phyloP scores from a whole-genome alignment of 2,113 vertebrate species.

The Hipposideros armiger region DNA sequence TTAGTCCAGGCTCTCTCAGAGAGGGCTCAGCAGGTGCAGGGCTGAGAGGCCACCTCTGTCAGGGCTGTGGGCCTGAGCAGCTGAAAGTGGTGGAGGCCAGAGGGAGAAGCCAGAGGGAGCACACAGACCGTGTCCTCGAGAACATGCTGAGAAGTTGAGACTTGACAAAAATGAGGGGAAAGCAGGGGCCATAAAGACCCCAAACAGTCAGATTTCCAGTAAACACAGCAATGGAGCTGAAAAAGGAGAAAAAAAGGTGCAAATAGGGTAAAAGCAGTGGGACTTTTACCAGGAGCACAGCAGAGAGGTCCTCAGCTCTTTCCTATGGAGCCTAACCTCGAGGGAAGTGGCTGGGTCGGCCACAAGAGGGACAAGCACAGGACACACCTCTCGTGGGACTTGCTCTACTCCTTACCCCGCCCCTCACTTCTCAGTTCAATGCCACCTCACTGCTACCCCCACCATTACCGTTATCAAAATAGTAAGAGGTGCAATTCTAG shows the following conservation, averaged over 20 bases:
- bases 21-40: not conserved
- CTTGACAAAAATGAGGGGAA: not conserved
- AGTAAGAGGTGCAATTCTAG: not conserved
- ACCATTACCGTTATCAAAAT: not conserved
- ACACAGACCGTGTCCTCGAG: not conserved
- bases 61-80: not conserved
- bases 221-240: not conserved
- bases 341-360: not conserved
- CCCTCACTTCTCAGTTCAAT: not conserved
- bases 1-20: not conserved
- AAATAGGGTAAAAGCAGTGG: not conserved
- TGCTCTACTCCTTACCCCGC: not conserved
- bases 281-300: not conserved
- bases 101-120: not conserved
- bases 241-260: not conserved
- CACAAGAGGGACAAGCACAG: not conserved
- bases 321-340: not conserved
- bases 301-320: not conserved
- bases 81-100: not conserved
- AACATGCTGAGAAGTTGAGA: too few relatives aligned
- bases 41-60: not conserved
- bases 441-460: not conserved
- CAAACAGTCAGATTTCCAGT: not conserved
- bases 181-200: not conserved
- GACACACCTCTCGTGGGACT: too few relatives aligned